A percentile compares a stretch with the other conserved stretches of the same genome.
These are phyloP conservation scores for Mactromeris polynyma DNA, from an alignment of 2,888 invertebrate species.

Conservation along the genomic window DNA sequence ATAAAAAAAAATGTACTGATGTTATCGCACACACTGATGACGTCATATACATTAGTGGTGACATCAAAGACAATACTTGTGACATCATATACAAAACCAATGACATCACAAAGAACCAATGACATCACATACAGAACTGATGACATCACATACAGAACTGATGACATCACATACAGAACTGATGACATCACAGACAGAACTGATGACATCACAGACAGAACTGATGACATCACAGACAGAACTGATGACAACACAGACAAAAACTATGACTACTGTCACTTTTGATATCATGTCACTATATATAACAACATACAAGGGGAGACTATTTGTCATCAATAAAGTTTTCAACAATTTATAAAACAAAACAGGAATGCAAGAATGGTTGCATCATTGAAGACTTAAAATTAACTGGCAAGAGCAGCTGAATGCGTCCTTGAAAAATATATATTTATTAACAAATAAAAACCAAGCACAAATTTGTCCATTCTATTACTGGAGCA, in stretches of 20 bases:
- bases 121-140: neutral
- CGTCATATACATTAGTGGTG: neutral
- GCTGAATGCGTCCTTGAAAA: neutral
- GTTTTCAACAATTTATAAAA: neutral
- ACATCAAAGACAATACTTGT: neutral
- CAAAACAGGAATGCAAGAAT: neutral
- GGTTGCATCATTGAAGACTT: neutral
- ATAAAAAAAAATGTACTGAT: neutral
- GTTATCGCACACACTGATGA: neutral
- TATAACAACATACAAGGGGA: neutral
- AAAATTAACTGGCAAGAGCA: neutral
- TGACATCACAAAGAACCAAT: neutral
- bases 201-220: neutral
- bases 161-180: neutral
- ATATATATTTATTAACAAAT: neutral
- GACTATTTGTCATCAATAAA: neutral
- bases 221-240: neutral
- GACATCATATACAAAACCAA: neutral
- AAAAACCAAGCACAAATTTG: neutral
- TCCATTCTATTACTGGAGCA: neutral
- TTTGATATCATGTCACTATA: neutral
- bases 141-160: neutral
- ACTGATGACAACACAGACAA: constrained; percentile 4
- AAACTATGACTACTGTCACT: no score
- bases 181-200: neutral